A percentile compares a stretch with the other conserved stretches of the same genome.
phyloP scores from a whole-genome alignment of 2,797 vertebrate species.

The Pterois miles region DNA sequence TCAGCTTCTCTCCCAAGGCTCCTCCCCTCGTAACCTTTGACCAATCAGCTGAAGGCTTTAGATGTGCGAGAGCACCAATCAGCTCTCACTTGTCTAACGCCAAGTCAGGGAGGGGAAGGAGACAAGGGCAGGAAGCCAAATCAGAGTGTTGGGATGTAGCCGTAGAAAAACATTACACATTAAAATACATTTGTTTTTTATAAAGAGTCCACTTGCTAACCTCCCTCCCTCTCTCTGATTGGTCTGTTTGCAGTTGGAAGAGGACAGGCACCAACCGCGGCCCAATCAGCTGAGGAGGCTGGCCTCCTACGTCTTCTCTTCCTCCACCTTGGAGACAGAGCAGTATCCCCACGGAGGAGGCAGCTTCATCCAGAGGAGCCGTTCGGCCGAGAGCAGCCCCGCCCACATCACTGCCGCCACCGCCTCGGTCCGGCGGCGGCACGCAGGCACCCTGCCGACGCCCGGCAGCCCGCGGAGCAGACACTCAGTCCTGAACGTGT shows the following conservation, averaged over 20 bases:
- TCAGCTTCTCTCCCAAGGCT: conserved; percentile 49
- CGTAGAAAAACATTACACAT: conserved; percentile 19
- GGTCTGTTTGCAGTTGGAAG: conserved; percentile 95
- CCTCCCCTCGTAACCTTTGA: conserved; percentile 47
- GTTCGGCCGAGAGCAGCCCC: conserved; percentile 98
- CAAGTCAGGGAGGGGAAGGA: conserved; percentile 44
- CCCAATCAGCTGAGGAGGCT: conserved; percentile 98
- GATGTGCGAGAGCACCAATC: conserved; percentile 59
- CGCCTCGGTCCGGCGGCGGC: conserved; percentile 76
- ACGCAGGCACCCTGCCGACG: conserved; percentile 86
- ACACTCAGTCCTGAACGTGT: conserved; percentile 94
- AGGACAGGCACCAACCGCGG: conserved; percentile 91
- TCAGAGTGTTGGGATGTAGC: conserved; percentile 52
- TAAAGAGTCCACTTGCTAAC: conserved; percentile 45
- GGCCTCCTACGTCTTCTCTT: conserved; percentile 99
- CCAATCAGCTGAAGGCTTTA: conserved; percentile 57
- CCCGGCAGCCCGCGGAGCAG: conserved; percentile 92
- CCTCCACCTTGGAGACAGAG: conserved; percentile 98
- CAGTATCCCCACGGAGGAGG: conserved; percentile 93
- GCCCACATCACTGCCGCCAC: conserved; percentile 84
- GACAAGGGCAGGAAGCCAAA: conserved; percentile 51
- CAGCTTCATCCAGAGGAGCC: conserved; percentile 98
- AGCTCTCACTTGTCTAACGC: conserved; percentile 61
- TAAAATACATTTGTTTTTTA: conserved; percentile 8
- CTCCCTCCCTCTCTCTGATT: conserved; percentile 91